Conservation (phyloP, 2,888 invertebrate species). For the Hoplodrina blanda region DNA sequence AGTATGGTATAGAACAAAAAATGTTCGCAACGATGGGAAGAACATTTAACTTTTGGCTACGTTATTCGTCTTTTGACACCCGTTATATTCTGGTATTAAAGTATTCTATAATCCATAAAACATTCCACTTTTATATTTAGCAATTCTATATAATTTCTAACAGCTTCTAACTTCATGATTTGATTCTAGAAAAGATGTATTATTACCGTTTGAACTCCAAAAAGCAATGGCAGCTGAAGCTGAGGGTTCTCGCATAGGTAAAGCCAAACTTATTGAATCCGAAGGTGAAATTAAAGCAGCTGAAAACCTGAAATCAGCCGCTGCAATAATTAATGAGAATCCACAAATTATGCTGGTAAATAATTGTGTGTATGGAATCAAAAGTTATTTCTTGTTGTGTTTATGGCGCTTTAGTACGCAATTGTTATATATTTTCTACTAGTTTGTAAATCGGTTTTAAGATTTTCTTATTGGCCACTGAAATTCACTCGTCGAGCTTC, state of each 20-base stretch:
- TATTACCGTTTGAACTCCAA: slow-evolving; percentile 77
- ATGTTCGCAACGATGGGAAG: too few species aligned
- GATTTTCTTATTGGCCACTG: background rate
- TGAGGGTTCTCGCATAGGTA: slow-evolving; percentile 78
- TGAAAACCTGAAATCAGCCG: slow-evolving; percentile 75
- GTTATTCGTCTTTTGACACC: too few species aligned
- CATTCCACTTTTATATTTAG: background rate
- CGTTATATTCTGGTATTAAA: too few species aligned
- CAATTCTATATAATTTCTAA: background rate
- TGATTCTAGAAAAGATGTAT: slow-evolving; percentile 75
- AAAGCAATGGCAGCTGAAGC: slow-evolving; percentile 82
- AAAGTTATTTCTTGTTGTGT: background rate
- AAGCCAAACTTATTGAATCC: slow-evolving; percentile 80
- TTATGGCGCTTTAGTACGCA: background rate
- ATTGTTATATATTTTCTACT: background rate
- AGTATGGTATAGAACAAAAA: too few species aligned
- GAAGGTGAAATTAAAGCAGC: slow-evolving; percentile 81
- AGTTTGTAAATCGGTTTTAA: too few species aligned
- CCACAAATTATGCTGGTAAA: slow-evolving; percentile 78
- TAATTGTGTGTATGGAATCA: slow-evolving; percentile 64
- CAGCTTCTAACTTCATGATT: background rate
- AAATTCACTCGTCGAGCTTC: background rate
- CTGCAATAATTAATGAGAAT: slow-evolving; percentile 73
- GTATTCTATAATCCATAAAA: too few species aligned
- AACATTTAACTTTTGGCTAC: too few species aligned